Percentiles rank a stretch among this genome's conserved stretches.
Evolutionary conservation across 2,888 invertebrate species (phyloP).

Genomic region (Phortica magna): DNA sequence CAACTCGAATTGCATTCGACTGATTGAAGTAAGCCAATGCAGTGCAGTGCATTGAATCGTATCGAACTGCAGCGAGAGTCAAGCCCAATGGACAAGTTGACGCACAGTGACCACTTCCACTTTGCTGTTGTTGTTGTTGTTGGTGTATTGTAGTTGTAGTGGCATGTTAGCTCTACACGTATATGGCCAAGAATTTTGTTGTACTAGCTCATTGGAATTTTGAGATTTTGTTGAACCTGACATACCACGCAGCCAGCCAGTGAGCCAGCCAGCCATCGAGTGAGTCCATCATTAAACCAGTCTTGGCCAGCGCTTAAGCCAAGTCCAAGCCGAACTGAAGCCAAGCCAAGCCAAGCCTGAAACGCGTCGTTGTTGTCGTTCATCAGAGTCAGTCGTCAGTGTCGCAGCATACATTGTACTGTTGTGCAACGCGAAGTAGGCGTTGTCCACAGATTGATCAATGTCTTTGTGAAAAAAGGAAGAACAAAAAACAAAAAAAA

Average conservation of each 20-base stretch:
- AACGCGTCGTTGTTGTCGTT: not conserved
- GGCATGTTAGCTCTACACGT: not conserved
- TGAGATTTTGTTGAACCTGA: slow-evolving; percentile 30
- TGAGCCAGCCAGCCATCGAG: not conserved
- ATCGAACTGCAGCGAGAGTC: too few relatives aligned
- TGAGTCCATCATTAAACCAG: not conserved
- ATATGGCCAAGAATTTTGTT: slow-evolving; percentile 33
- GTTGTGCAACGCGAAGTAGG: not conserved
- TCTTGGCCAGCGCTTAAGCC: not conserved
- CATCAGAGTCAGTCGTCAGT: slow-evolving; percentile 23
- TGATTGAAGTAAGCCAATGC: slow-evolving; percentile 62
- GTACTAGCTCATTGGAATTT: slow-evolving; percentile 18
- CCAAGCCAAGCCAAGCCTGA: slow-evolving; percentile 17
- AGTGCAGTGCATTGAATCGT: too few relatives aligned
- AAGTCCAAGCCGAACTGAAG: slow-evolving; percentile 5
- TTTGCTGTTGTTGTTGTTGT: slow-evolving; percentile 19
- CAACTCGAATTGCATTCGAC: slow-evolving; percentile 77
- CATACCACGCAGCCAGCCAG: slow-evolving; percentile 1
- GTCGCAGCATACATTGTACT: not conserved
- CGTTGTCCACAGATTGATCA: slow-evolving; percentile 28
- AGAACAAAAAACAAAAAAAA: too few relatives aligned
- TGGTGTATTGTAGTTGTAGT: not conserved
- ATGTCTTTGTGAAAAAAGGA: slow-evolving; percentile 2
- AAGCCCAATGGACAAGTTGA: slow-evolving; percentile 55
- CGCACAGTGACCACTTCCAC: slow-evolving; percentile 43